Percentiles rank a stretch among this genome's conserved stretches.
phyloP scores from a whole-genome alignment of 2,888 invertebrate genomes.

The Listrodromus nycthemerus region DNA sequence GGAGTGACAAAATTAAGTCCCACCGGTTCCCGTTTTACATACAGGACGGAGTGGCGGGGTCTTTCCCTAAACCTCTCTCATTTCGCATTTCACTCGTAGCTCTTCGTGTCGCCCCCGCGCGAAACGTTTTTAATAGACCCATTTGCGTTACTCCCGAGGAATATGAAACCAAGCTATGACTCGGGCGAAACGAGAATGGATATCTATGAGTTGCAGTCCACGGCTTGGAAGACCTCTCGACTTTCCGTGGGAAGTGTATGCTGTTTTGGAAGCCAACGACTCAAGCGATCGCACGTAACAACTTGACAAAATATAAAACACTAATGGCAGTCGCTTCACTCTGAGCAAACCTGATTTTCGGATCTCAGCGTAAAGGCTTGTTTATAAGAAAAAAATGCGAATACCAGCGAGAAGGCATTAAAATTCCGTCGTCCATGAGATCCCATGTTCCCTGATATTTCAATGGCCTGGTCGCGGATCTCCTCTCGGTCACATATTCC shows the following conservation, averaged over 20 bases:
- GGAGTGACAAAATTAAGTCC: neutral
- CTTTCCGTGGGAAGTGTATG: constrained; percentile 11
- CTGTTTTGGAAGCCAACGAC: constrained; percentile 24
- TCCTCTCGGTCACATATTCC: constrained; percentile 45
- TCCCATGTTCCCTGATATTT: constrained; percentile 12
- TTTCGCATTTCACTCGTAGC: constrained; percentile 46
- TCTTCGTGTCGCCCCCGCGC: constrained; percentile 4
- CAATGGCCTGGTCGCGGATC: constrained; percentile 2
- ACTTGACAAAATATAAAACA: constrained; percentile 46
- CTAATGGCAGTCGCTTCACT: neutral
- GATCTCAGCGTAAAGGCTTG: constrained; percentile 43
- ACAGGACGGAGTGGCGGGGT: constrained; percentile 30
- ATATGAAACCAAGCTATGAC: constrained; percentile 55
- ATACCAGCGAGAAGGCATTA: constrained; percentile 13
- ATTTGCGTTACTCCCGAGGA: constrained; percentile 63
- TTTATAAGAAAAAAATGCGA: constrained; percentile 8
- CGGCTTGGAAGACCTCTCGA: constrained; percentile 14
- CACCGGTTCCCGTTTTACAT: constrained; percentile 33
- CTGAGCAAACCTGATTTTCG: constrained; percentile 33
- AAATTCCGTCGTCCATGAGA: constrained; percentile 46
- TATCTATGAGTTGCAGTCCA: neutral
- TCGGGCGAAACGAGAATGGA: constrained; percentile 30
- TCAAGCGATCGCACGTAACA: constrained; percentile 4
- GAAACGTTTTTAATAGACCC: constrained; percentile 66
- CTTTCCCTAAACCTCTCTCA: constrained; percentile 32